Conservation (phyloP, 2,888 invertebrate genomes). For the Azorinus chamasolen region DNA sequence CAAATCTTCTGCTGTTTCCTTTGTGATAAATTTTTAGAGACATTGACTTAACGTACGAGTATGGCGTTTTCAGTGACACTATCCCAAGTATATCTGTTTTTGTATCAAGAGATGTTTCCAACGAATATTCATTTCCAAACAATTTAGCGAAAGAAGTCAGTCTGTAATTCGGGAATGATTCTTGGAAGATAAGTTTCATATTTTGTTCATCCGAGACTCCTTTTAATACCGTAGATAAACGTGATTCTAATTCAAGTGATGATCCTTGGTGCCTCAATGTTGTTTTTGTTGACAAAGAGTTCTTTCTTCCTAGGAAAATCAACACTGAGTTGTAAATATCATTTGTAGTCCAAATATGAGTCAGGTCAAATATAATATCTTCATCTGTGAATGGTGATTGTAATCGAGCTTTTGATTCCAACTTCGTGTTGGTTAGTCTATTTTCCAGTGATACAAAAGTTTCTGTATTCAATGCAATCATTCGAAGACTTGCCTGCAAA, state of each 20-base stretch:
- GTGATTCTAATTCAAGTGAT: constrained; percentile 25
- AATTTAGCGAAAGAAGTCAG: constrained; percentile 27
- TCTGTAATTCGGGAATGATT: constrained; percentile 23
- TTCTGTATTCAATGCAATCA: constrained; percentile 9
- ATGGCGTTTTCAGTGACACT: constrained; percentile 39
- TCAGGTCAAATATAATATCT: constrained; percentile 30
- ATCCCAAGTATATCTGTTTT: constrained; percentile 19
- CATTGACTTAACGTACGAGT: constrained; percentile 19
- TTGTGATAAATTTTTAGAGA: constrained; percentile 32
- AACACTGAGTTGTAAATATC: constrained; percentile 28
- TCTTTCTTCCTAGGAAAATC: constrained; percentile 29
- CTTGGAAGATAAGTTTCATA: constrained; percentile 12
- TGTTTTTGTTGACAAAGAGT: constrained; percentile 22
- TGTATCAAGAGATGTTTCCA: constrained; percentile 34
- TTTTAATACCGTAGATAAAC: constrained; percentile 22
- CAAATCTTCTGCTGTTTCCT: constrained; percentile 32
- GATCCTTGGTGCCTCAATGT: constrained; percentile 12
- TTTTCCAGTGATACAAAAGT: constrained; percentile 39
- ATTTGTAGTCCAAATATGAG: constrained; percentile 17
- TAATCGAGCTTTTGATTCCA: constrained; percentile 42
- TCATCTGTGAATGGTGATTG: constrained; percentile 46
- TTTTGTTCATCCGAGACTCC: constrained; percentile 46
- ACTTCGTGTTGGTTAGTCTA: constrained; percentile 5
- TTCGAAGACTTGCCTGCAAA: constrained; percentile 8
- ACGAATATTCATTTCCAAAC: constrained; percentile 32